Evolutionary conservation across 2,113 vertebrate species (phyloP).

Genomic region (Ceyx melanurus): DNA sequence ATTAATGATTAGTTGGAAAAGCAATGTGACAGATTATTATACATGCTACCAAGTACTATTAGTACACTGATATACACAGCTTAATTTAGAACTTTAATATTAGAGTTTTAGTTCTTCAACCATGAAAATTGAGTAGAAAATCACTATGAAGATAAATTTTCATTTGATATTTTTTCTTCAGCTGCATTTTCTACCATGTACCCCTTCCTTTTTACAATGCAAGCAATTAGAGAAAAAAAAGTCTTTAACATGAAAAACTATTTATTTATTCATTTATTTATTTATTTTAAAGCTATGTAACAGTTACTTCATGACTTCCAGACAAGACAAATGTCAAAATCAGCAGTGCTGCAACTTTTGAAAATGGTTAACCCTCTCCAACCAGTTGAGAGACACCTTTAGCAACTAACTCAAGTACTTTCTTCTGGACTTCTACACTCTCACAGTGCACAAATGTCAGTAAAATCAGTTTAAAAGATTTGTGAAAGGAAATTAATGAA

Average conservation of each 20-base stretch:
- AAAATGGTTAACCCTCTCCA: neutral
- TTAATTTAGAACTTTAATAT: constrained; percentile 67
- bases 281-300: neutral
- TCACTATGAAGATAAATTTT: constrained; percentile 41
- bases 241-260: neutral
- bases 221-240: neutral
- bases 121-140: constrained; percentile 66
- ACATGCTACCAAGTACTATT: constrained; percentile 54
- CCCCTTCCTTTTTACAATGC: neutral
- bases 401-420: neutral
- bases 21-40: constrained; percentile 61
- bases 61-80: constrained; percentile 59
- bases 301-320: neutral
- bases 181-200: neutral
- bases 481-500: neutral
- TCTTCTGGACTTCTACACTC: neutral
- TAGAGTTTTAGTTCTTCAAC: constrained; percentile 58
- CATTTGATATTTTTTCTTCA: constrained; percentile 15
- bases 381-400: neutral
- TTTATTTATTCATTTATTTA: neutral
- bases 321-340: neutral
- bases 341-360: neutral
- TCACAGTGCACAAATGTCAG: neutral
- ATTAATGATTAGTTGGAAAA: constrained; percentile 62
- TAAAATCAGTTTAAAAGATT: neutral